Conservation (phyloP, 2,797 vertebrate species). For the Lepidocolaptes lacrymiger region DNA sequence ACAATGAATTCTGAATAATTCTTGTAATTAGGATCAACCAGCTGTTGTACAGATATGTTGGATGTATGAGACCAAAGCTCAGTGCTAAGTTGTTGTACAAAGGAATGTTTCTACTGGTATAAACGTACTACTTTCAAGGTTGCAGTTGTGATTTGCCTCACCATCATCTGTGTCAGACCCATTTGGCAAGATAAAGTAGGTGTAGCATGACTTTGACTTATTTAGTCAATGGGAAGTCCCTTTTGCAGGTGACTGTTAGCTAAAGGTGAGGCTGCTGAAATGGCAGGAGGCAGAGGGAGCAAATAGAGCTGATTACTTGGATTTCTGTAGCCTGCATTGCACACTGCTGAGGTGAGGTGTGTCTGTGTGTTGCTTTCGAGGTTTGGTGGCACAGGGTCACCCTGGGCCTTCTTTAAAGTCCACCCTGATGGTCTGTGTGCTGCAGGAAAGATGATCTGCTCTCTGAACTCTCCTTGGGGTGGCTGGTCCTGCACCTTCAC, state of each 20-base stretch:
- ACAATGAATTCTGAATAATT: neutral
- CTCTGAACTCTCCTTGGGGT: neutral
- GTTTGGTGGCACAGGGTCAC: neutral
- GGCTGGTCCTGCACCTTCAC: neutral
- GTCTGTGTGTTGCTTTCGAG: neutral
- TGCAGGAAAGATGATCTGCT: neutral
- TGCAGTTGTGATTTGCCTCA: neutral
- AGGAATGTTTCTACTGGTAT: neutral
- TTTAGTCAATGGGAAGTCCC: slow-evolving; percentile 36
- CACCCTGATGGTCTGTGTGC: neutral
- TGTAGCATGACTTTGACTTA: neutral
- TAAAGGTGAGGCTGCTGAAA: slow-evolving; percentile 51
- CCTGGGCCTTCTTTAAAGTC: neutral
- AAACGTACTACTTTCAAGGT: neutral
- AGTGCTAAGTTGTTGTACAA: neutral
- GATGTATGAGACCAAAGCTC: neutral
- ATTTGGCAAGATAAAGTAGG: slow-evolving; percentile 40
- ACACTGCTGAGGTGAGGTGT: neutral
- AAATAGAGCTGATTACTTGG: neutral
- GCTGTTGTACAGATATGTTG: neutral
- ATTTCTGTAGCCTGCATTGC: neutral
- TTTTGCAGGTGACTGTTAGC: slow-evolving; percentile 42
- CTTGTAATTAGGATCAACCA: neutral
- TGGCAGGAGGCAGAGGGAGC: neutral
- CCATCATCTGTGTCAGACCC: neutral